Evolutionary conservation across 2,888 invertebrate genomes (phyloP), one percentile per base, ranked within the genome.

Genomic region (Seira musarum): DNA sequence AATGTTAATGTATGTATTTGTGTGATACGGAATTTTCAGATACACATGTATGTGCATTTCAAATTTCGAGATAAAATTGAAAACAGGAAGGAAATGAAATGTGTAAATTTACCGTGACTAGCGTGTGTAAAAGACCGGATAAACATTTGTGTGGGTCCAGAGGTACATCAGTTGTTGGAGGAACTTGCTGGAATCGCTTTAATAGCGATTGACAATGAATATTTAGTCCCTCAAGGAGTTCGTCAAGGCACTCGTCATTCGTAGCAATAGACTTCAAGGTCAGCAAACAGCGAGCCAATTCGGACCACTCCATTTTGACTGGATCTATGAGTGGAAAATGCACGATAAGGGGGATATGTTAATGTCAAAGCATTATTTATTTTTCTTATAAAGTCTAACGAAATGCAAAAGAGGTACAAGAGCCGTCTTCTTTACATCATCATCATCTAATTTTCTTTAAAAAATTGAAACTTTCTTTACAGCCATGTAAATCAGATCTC

Each of bases 191-290:
- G 80, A 86, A 87, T 68, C 87, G 70, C 63, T 81, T 82, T 30
- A 87, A 79, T 35, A 87, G 81, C 22, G 87, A 84, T 65, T 85
- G 84, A 74, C 82, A 81, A 80, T 87, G 85, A 69, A 80, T 40
- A 57, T 83, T 83, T 24, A 87, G 82, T 78, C 87, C 87, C 67
- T 86, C 84, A 22, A 87, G 85, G 76, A 87, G 85, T 17, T 87
- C 87, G 72, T 87, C 87, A 86, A 87, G 87, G 87, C 87, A 87
- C 87, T 87, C 87, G 64, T 87, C 87, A 82, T 87, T 87, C 74
- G 84, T 82, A 71, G 85, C 82, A 49, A 87, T 83, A 13, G 87
- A 87, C 65, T 87, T 87, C 49, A 87, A 81, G 30, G 85, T 87
- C 35, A 85, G 72, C 61, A 87, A 82, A 73, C 85, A 87, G 3